Conservation (phyloP, 2,113 vertebrate genomes). For the Passer domesticus region DNA sequence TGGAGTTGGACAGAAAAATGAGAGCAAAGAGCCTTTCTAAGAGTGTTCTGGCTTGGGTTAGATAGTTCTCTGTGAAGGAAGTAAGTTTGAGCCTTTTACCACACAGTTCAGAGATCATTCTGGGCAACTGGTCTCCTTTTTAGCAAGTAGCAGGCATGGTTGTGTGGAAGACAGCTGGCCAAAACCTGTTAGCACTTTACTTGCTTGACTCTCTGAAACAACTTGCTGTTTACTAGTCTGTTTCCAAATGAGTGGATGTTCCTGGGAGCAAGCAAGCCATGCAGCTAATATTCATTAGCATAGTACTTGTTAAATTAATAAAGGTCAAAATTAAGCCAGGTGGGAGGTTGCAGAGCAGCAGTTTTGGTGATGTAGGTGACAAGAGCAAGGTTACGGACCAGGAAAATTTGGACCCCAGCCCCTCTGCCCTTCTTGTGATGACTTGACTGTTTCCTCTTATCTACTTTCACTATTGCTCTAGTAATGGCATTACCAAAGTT, state of each 20-base stretch:
- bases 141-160: background rate
- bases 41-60: slow-evolving; percentile 4
- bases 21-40: background rate
- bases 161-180: background rate
- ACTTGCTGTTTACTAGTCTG: background rate
- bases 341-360: background rate
- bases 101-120: slow-evolving; percentile 5
- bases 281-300: background rate
- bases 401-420: background rate
- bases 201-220: background rate
- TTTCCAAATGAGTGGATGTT: background rate
- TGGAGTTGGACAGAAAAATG: background rate
- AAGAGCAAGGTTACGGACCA: background rate
- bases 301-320: background rate
- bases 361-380: background rate
- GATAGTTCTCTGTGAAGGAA: background rate
- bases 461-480: background rate
- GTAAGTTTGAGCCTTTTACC: background rate
- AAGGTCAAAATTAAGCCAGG: background rate
- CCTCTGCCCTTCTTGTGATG: background rate
- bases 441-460: background rate
- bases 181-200: background rate
- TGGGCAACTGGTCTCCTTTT: background rate
- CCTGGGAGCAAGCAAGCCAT: background rate
- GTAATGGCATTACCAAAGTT: background rate